These are phyloP conservation scores for Enteromius argenteus DNA, from an alignment of 2,797 vertebrate species.

Conservation along the genomic window DNA sequence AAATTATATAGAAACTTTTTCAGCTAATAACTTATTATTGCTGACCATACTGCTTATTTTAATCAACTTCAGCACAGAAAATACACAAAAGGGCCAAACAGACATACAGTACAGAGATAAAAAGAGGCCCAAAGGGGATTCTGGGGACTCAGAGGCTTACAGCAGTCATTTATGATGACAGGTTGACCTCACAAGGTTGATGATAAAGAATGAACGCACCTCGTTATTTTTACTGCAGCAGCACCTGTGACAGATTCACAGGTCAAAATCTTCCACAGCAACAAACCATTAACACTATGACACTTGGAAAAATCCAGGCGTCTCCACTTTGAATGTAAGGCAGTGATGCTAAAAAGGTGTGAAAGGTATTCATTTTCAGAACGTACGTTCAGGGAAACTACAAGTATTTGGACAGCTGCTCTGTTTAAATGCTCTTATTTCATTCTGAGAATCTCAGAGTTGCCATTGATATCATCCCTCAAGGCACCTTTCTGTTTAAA, in stretches of 20 bases:
- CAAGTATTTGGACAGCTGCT: constrained; percentile 31
- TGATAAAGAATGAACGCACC: constrained; percentile 26
- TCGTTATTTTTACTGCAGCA: constrained; percentile 50
- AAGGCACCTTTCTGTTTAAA: constrained; percentile 31
- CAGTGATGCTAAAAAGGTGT: neutral
- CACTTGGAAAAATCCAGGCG: constrained; percentile 56
- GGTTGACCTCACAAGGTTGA: constrained; percentile 35
- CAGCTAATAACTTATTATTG: neutral
- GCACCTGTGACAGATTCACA: constrained; percentile 52
- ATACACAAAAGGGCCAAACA: constrained; percentile 38
- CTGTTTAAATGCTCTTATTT: constrained; percentile 11
- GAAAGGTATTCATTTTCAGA: neutral
- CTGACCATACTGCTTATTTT: neutral
- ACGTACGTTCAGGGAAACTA: neutral
- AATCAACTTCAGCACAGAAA: neutral
- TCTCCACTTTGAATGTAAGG: neutral
- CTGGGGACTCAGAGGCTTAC: neutral
- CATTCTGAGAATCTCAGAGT: neutral
- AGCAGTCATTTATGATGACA: constrained; percentile 38
- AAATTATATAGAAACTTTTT: too few relatives aligned
- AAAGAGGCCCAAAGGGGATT: neutral
- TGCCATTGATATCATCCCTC: neutral
- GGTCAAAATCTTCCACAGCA: constrained; percentile 49
- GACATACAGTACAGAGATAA: neutral
- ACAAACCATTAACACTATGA: constrained; percentile 61